Evolutionary conservation across 2,797 vertebrate species (phyloP).

Genomic region (Poliocrania exsul): DNA sequence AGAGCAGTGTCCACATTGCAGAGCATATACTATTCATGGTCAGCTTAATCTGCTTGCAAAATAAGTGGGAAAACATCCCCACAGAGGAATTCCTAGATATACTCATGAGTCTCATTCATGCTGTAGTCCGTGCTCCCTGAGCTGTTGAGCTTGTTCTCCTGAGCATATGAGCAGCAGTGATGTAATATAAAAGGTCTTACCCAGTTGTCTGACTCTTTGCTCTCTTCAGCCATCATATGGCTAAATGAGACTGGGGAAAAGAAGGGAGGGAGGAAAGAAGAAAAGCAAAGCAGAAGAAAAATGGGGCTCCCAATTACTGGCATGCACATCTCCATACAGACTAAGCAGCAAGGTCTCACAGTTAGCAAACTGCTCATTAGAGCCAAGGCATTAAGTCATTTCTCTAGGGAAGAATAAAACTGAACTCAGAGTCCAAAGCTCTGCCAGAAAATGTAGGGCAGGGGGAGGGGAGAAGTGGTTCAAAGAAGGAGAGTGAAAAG

Average conservation of each 20-base stretch:
- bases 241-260: not conserved
- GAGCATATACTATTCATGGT: not conserved
- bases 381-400: constrained; percentile 79
- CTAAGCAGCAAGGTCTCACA: constrained; percentile 53
- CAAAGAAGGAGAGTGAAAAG: not conserved
- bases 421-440: constrained; percentile 56
- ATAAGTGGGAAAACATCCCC: not conserved
- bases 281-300: constrained; percentile 59
- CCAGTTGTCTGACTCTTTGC: not conserved
- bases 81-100: not conserved
- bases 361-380: constrained; percentile 56
- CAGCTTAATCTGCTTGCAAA: constrained; percentile 28
- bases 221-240: not conserved
- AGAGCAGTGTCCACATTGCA: not conserved
- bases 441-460: constrained; percentile 54
- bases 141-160: constrained; percentile 7
- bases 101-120: not conserved
- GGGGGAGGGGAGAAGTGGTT: constrained; percentile 18
- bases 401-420: constrained; percentile 71
- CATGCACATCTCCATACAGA: constrained; percentile 54
- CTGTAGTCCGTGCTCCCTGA: not conserved
- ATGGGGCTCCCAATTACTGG: constrained; percentile 52
- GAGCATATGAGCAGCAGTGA: not conserved
- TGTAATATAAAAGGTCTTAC: not conserved
- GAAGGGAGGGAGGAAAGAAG: not conserved